Percentiles rank a stretch among this genome's conserved stretches.
phyloP scores from a whole-genome alignment of 2,113 vertebrate species.

The Varanus komodoensis region DNA sequence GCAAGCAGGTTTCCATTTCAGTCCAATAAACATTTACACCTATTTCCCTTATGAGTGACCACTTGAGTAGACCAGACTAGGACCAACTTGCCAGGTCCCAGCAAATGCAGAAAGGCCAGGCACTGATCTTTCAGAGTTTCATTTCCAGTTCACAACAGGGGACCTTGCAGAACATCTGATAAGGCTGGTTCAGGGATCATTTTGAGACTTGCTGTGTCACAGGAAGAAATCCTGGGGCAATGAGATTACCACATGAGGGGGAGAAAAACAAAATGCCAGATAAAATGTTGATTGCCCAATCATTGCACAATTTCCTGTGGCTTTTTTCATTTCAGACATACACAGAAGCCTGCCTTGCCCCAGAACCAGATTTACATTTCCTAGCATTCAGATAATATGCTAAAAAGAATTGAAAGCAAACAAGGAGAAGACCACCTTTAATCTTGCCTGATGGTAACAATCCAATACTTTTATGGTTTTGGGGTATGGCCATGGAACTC shows the following conservation, averaged over 20 bases:
- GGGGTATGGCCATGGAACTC: background rate
- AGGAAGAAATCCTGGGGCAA: constrained; percentile 61
- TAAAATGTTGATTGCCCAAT: background rate
- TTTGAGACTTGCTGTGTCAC: constrained; percentile 52
- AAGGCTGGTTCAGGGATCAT: constrained; percentile 59
- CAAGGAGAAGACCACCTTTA: background rate
- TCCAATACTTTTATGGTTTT: background rate
- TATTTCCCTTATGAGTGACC: no score
- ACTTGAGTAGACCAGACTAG: no score
- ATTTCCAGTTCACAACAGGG: constrained; percentile 44
- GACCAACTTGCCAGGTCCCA: constrained; percentile 49
- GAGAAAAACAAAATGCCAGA: constrained; percentile 9
- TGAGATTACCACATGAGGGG: constrained; percentile 11
- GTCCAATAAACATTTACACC: no score
- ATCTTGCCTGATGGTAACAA: background rate
- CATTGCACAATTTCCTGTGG: constrained; percentile 1
- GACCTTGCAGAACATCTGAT: constrained; percentile 69
- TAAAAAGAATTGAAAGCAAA: background rate
- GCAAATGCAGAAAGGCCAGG: constrained; percentile 62
- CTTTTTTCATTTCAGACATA: background rate
- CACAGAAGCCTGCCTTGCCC: background rate
- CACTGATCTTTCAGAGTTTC: constrained; percentile 64
- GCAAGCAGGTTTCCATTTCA: no score
- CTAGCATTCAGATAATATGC: background rate
- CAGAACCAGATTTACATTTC: background rate